These are phyloP conservation scores for Anagyrus pseudococci DNA, from an alignment of 2,888 invertebrate genomes.

Conservation along the genomic window DNA sequence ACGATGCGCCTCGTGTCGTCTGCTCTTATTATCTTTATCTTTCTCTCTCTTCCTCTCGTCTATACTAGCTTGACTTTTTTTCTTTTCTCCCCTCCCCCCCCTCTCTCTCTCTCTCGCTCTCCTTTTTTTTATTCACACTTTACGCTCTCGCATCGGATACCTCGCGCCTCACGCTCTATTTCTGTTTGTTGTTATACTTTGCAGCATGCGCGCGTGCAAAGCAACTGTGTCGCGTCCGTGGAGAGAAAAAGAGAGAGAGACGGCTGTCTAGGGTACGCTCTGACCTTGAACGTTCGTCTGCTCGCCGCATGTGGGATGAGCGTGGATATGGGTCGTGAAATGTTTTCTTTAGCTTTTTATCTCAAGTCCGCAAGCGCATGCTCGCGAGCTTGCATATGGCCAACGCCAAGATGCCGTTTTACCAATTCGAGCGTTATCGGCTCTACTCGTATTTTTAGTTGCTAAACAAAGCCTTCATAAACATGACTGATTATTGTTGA, in stretches of 20 bases:
- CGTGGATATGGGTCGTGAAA: not conserved
- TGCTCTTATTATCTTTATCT: not conserved
- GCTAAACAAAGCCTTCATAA: too few species aligned
- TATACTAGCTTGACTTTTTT: too few species aligned
- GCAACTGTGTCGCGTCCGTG: constrained; percentile 6
- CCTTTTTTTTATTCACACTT: not conserved
- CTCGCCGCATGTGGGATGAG: not conserved
- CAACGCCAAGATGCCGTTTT: too few species aligned
- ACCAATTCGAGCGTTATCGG: too few species aligned
- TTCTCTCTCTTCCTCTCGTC: too few species aligned
- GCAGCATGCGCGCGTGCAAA: not conserved
- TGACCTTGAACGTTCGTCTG: constrained; percentile 14
- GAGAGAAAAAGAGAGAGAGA: not conserved
- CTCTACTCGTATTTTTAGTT: too few species aligned
- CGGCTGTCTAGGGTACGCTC: constrained; percentile 7
- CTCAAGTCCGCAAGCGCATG: not conserved
- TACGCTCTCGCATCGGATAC: not conserved
- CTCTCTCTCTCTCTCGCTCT: not conserved
- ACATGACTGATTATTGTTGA: too few species aligned
- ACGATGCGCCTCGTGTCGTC: not conserved
- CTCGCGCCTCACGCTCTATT: constrained; percentile 12
- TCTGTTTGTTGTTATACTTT: constrained; percentile 21
- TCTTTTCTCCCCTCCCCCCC: not conserved
- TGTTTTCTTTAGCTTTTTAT: not conserved
- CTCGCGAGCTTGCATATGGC: too few species aligned